Conservation (phyloP, 2,888 invertebrate species). For the Ichneumoninae sp. region DNA sequence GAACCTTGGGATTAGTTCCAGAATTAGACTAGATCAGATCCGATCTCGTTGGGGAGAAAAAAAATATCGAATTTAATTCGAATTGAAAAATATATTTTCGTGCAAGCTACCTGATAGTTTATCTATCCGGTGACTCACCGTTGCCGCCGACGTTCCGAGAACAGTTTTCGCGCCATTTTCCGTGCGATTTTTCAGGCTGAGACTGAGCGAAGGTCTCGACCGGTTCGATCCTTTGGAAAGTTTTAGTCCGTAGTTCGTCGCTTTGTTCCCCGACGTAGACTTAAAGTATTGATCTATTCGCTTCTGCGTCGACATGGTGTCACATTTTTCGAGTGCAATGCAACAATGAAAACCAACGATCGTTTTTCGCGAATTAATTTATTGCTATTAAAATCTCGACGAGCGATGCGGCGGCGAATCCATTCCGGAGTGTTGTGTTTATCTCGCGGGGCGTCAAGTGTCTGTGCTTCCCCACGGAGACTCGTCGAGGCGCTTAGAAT, state of each 20-base stretch:
- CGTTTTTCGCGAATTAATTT: background rate
- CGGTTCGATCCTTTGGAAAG: background rate
- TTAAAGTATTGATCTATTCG: slow-evolving; percentile 50
- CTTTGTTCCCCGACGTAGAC: slow-evolving; percentile 12
- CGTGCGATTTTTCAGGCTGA: background rate
- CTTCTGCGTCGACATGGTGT: slow-evolving; percentile 27
- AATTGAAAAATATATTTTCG: background rate
- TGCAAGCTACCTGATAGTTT: background rate
- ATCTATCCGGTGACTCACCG: slow-evolving; percentile 1
- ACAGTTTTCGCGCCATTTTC: background rate
- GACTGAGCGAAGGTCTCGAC: background rate
- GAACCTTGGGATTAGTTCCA: background rate
- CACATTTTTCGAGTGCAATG: background rate
- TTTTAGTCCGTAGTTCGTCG: background rate
- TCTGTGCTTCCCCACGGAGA: too few species aligned
- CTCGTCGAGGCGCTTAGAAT: too few species aligned
- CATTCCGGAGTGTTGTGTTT: background rate
- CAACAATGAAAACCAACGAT: background rate
- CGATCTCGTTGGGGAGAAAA: background rate
- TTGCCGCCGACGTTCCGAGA: background rate
- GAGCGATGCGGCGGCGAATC: background rate
- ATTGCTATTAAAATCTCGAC: background rate
- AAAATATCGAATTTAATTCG: background rate
- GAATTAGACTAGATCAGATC: background rate
- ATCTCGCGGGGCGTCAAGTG: background rate